phyloP scores from a whole-genome alignment of 2,797 vertebrate genomes.

The Triplophysa bombifrons region DNA sequence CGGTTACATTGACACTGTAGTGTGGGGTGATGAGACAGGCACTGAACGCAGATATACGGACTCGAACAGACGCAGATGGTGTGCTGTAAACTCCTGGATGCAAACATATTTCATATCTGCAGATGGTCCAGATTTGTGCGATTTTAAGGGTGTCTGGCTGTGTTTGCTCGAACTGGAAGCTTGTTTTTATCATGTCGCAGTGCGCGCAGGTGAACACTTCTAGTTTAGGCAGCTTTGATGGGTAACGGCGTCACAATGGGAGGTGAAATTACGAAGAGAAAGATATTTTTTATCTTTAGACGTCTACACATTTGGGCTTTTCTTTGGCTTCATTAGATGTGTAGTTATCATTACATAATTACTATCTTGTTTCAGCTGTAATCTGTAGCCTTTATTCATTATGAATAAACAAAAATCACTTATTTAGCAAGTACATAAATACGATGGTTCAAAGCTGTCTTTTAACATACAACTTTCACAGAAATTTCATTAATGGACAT shows the following conservation, averaged over 20 bases:
- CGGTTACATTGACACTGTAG: constrained; percentile 22
- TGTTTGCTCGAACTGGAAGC: constrained; percentile 14
- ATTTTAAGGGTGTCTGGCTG: constrained; percentile 4
- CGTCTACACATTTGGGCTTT: not conserved
- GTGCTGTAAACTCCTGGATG: constrained; percentile 15
- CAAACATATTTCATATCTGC: constrained; percentile 8
- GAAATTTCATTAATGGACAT: too few relatives aligned
- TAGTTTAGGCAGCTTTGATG: not conserved
- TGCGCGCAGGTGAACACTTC: not conserved
- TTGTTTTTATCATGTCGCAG: not conserved
- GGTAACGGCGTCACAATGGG: not conserved
- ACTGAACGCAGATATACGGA: constrained; percentile 28
- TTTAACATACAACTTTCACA: too few relatives aligned
- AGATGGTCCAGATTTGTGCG: constrained; percentile 4
- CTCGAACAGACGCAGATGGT: constrained; percentile 19
- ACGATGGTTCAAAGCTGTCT: too few relatives aligned
- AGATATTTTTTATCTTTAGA: not conserved
- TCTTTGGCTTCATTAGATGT: too few relatives aligned
- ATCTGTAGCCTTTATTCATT: too few relatives aligned
- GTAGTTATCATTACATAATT: too few relatives aligned
- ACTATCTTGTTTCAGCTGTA: too few relatives aligned
- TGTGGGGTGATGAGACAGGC: constrained; percentile 28
- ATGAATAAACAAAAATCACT: too few relatives aligned
- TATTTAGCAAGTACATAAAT: too few relatives aligned
- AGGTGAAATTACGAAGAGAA: not conserved